phyloP scores from a whole-genome alignment of 2,888 invertebrate genomes.

The Clanis bilineata region DNA sequence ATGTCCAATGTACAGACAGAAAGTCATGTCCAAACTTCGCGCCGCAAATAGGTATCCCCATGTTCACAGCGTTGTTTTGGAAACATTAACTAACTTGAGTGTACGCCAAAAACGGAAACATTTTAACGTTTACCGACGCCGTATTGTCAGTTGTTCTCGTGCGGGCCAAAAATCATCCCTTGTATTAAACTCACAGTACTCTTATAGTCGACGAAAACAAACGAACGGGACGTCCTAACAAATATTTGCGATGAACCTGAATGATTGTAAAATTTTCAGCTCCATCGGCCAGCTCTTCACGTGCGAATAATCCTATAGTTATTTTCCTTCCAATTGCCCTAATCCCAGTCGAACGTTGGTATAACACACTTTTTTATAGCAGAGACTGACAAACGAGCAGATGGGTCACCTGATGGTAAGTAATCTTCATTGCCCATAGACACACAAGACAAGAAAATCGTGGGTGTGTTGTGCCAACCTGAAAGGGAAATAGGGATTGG shows the following conservation, averaged over 20 bases:
- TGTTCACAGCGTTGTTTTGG: slow-evolving; percentile 71
- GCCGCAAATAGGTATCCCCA: slow-evolving; percentile 53
- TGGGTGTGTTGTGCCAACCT: too few relatives aligned
- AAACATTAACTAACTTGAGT: slow-evolving; percentile 79
- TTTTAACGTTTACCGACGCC: slow-evolving; percentile 62
- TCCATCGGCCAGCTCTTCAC: slow-evolving; percentile 52
- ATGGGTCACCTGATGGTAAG: too few relatives aligned
- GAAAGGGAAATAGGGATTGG: too few relatives aligned
- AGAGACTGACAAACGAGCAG: too few relatives aligned
- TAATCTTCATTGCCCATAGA: too few relatives aligned
- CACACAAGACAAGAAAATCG: too few relatives aligned
- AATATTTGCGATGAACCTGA: slow-evolving; percentile 54
- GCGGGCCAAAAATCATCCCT: slow-evolving; percentile 54
- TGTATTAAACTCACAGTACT: slow-evolving; percentile 32
- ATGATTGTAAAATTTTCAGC: slow-evolving; percentile 53
- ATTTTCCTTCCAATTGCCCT: too few relatives aligned
- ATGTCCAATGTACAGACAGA: slow-evolving; percentile 27
- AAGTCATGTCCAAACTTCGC: slow-evolving; percentile 50
- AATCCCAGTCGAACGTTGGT: too few relatives aligned
- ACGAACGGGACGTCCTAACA: slow-evolving; percentile 25
- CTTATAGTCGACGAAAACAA: slow-evolving; percentile 16
- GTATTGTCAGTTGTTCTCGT: slow-evolving; percentile 64
- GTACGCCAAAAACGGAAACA: slow-evolving; percentile 77
- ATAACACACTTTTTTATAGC: too few relatives aligned
- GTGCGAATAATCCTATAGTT: slow-evolving; percentile 51